A percentile compares a stretch with the other conserved stretches of the same genome.
phyloP scores from a whole-genome alignment of 2,797 vertebrate genomes.

The Erethizon dorsatum region DNA sequence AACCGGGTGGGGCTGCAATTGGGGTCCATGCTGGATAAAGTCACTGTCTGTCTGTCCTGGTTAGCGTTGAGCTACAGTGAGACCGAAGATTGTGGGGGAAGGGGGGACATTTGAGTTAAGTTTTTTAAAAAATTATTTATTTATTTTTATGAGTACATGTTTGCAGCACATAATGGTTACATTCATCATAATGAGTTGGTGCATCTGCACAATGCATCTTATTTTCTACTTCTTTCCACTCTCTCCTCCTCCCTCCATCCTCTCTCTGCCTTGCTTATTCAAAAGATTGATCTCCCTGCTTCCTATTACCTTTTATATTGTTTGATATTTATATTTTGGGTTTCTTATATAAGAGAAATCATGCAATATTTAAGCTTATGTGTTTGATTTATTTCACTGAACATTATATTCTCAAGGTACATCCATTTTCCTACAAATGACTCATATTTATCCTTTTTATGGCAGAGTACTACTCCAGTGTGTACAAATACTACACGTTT shows the following conservation, averaged over 20 bases:
- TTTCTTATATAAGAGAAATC: background rate
- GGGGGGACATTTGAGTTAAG: background rate
- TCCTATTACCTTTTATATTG: background rate
- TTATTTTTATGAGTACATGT: background rate
- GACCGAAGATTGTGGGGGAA: background rate
- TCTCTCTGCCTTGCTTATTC: background rate
- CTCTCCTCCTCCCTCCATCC: background rate
- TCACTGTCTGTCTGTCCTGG: accelerated
- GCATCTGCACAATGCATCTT: background rate
- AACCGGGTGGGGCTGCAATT: accelerated
- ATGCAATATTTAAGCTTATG: background rate
- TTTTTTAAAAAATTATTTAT: background rate
- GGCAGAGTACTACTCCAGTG: background rate
- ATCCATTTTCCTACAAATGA: background rate
- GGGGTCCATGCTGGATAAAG: accelerated
- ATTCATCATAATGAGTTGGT: background rate
- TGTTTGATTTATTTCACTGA: background rate
- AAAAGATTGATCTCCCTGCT: background rate
- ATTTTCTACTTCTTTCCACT: background rate
- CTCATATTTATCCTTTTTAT: background rate
- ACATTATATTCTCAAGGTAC: background rate
- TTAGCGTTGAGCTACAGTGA: background rate
- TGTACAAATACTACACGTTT: background rate
- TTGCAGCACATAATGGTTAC: background rate
- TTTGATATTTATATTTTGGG: background rate